Evolutionary conservation across 1,140 invertebrate genomes (phyloP).

Genomic region (Scaptodrosophila lebanonensis): DNA sequence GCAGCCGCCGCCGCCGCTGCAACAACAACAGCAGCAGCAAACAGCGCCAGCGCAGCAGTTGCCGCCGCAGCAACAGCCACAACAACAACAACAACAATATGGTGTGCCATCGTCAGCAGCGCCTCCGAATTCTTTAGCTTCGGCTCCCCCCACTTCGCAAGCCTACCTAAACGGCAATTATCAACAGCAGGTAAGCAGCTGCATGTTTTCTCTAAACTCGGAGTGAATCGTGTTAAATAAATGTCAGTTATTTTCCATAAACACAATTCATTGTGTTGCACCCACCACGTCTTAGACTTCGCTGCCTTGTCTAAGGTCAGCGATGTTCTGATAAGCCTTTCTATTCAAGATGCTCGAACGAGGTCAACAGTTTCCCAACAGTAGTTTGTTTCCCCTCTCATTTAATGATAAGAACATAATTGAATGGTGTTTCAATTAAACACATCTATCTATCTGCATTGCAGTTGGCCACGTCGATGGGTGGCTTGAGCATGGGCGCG

Average conservation of each 20-base stretch:
- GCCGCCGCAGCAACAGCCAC: constrained; percentile 16
- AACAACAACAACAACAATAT: constrained; percentile 51
- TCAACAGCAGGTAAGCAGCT: constrained; percentile 70
- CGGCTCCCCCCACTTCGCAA: constrained; percentile 32
- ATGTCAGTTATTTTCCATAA: too few species aligned
- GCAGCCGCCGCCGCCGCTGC: constrained; percentile 10
- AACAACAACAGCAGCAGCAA: constrained; percentile 8
- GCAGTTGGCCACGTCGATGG: constrained; percentile 68
- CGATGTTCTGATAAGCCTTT: not conserved
- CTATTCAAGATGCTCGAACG: not conserved
- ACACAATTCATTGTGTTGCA: not conserved
- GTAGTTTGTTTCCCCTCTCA: too few species aligned
- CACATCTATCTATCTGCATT: not conserved
- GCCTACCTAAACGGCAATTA: constrained; percentile 68
- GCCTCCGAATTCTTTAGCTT: not conserved
- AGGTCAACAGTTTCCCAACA: not conserved
- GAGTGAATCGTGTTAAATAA: too few species aligned
- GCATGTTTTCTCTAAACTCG: too few species aligned
- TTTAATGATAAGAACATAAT: constrained; percentile 21
- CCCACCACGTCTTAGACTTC: too few species aligned
- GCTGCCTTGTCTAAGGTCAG: constrained; percentile 5
- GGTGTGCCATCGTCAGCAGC: constrained; percentile 48
- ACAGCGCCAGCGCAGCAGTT: constrained; percentile 3
- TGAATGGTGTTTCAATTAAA: constrained; percentile 26
- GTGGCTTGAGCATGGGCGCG: constrained; percentile 50